phyloP scores from a whole-genome alignment of 2,797 vertebrate genomes.

The Nyctalus aviator region DNA sequence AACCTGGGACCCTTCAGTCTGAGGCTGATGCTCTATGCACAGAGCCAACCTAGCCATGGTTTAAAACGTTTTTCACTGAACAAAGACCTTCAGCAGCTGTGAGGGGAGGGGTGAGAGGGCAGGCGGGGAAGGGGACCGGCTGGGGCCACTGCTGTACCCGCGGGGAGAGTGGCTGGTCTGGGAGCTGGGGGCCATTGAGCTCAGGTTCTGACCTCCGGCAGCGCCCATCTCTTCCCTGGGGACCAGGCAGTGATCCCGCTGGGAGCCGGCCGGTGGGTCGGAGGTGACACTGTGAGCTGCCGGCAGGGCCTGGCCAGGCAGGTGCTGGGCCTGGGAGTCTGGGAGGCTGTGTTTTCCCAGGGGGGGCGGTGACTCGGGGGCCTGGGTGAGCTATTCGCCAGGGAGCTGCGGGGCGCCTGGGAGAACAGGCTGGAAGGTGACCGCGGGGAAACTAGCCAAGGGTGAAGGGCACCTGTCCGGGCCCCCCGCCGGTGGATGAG shows the following conservation, averaged over 20 bases:
- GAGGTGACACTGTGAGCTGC: background rate
- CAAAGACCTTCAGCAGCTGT: background rate
- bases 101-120: rapidly evolving
- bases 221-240: background rate
- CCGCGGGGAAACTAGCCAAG: background rate
- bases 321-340: background rate
- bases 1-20: no score
- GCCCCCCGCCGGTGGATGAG: background rate
- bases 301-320: background rate
- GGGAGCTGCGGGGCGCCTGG: background rate
- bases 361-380: rapidly evolving
- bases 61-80: background rate
- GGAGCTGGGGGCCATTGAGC: background rate
- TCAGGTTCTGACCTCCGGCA: background rate
- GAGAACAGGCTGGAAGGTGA: constrained; percentile 30
- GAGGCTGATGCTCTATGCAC: no score
- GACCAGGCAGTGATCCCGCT: rapidly evolving
- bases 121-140: background rate
- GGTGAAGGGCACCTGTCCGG: background rate
- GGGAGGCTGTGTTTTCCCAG: background rate
- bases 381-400: background rate
- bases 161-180: background rate
- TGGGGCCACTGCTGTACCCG: background rate
- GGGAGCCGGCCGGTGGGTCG: rapidly evolving
- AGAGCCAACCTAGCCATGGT: no score